Evolutionary conservation across 2,113 vertebrate species (phyloP), one percentile per base, ranked within the genome.

Genomic region (Colaptes auratus): DNA sequence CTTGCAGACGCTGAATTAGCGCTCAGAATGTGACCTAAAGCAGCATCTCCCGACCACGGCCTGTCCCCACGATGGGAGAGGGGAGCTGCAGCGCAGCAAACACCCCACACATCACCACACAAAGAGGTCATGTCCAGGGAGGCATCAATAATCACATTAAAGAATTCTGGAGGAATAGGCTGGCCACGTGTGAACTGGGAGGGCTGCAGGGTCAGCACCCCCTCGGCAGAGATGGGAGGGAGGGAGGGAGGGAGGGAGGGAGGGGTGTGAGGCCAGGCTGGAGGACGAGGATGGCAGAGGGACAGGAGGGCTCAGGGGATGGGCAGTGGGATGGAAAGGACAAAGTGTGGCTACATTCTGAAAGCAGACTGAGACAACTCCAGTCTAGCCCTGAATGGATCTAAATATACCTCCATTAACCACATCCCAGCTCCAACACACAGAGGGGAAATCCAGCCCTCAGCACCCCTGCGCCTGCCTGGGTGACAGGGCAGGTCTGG

Each of bases 121-220:
- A 60, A 85, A 87, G 88, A 65, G 66, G 17, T 25, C 9, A n/a
- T 19, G 56, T 18, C 66, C 93, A 90, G 63, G 71, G 82, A 67
- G 72, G 67, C 86, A 72, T 28, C 55, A 16, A 28, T 85, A 72
- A 93, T 76, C 42, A 35, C 1, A 1, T 86, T 64, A 90, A 93
- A 91, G 88, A 86, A 93, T 90, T 90, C 88, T 2, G 0, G 67
- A 52, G 48, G 42, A 1, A n/a, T 72, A 88, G 64, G 75, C 56
- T 92, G 91, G 75, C 91, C 76, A 27, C 88, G 63, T 59, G 79
- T 93, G 59, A 85, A 88, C 18, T 46, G 76, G 76, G 60, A 95
- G 63, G 91, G 67, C 48, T 71, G 66, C 0, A 0, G 36, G 89
- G 89, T 90, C 89, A 92, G 76, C 0, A 0, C 10, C 10, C 39